Evolutionary conservation across 2,888 invertebrate species (phyloP).

Genomic region (Venusia cambrica): DNA sequence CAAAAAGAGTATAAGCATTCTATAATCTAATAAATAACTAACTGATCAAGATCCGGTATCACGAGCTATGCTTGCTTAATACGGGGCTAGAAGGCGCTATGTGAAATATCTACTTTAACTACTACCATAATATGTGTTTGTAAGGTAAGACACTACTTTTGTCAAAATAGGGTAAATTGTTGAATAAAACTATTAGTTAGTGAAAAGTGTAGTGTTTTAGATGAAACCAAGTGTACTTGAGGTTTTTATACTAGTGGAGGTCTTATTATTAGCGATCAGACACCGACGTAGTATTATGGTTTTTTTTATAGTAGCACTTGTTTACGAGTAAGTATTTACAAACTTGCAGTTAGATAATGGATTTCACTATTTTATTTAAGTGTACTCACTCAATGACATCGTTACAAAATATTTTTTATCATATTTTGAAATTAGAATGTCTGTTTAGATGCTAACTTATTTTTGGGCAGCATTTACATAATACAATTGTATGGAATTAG

Average conservation of each 20-base stretch:
- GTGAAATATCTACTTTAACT: no score
- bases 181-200: constrained; percentile 42
- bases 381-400: no score
- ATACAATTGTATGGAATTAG: constrained; percentile 1
- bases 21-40: no score
- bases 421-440: constrained; percentile 12
- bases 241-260: constrained; percentile 31
- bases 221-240: constrained; percentile 51
- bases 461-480: constrained; percentile 15
- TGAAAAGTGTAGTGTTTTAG: constrained; percentile 44
- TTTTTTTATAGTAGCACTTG: constrained; percentile 1
- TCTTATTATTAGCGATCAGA: background rate
- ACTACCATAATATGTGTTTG: no score
- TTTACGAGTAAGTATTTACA: constrained; percentile 8
- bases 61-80: no score
- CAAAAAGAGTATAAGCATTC: no score
- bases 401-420: background rate
- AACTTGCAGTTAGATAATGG: constrained; percentile 2
- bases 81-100: no score
- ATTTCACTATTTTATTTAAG: constrained; percentile 7
- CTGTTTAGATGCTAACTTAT: constrained; percentile 5
- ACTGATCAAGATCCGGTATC: no score
- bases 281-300: background rate
- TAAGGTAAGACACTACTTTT: no score
- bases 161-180: constrained; percentile 56